Conservation (phyloP, 1,140 invertebrate species). For the Solenopsis fugax region DNA sequence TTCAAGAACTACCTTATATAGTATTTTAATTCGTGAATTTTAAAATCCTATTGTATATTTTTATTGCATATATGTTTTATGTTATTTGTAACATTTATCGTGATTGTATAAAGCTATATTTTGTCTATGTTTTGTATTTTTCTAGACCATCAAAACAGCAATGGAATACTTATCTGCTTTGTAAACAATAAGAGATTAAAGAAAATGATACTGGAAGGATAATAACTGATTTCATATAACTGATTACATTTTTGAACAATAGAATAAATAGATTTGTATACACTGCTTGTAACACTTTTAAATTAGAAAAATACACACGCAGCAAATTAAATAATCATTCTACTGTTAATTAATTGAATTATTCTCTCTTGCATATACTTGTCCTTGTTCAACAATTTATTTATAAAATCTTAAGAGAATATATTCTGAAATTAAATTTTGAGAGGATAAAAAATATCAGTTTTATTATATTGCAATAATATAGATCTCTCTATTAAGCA, state of each 20-base stretch:
- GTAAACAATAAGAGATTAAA: constrained; percentile 13
- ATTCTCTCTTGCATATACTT: not conserved
- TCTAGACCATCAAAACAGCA: constrained; percentile 12
- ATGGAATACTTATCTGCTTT: constrained; percentile 37
- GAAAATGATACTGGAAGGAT: not conserved
- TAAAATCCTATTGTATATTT: no score
- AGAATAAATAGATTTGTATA: not conserved
- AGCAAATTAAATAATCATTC: not conserved
- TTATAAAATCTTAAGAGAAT: not conserved
- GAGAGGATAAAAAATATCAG: not conserved
- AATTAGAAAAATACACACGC: not conserved
- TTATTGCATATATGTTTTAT: not conserved
- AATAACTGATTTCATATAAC: not conserved
- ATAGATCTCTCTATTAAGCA: no score
- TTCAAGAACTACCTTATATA: no score
- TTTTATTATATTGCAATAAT: not conserved
- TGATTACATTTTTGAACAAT: constrained; percentile 17
- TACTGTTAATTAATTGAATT: not conserved
- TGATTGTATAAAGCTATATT: not conserved
- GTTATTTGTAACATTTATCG: not conserved
- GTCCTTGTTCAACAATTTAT: not conserved
- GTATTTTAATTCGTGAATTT: no score
- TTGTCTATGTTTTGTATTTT: not conserved
- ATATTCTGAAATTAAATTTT: not conserved
- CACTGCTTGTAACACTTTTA: constrained; percentile 2